Conservation (phyloP, 2,888 invertebrate species). For the Macroteleia sp. region DNA sequence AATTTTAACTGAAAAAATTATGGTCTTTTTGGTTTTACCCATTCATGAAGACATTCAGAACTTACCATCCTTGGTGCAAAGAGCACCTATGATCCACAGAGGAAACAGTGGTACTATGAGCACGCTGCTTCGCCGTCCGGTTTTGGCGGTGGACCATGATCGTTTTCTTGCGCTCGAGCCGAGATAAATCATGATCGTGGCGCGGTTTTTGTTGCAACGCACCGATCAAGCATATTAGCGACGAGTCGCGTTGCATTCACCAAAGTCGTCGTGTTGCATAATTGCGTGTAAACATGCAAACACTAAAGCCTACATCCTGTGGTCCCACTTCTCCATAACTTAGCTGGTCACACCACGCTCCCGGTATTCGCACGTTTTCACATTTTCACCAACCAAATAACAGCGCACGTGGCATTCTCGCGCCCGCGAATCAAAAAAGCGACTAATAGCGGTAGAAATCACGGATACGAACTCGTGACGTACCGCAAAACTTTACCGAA, state of each 20-base stretch:
- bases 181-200: conserved; percentile 79
- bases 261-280: conserved; percentile 20
- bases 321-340: conserved; percentile 27
- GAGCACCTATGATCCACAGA: conserved; percentile 80
- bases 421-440: conserved; percentile 15
- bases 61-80: conserved; percentile 82
- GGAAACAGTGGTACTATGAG: conserved; percentile 77
- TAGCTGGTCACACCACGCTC: not conserved
- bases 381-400: conserved; percentile 34
- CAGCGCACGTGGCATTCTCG: conserved; percentile 57
- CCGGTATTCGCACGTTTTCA: not conserved
- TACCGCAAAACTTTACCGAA: conserved; percentile 20
- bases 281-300: conserved; percentile 5
- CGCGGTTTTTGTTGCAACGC: conserved; percentile 64
- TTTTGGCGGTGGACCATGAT: conserved; percentile 57
- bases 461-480: conserved; percentile 13
- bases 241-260: conserved; percentile 37
- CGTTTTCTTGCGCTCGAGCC: conserved; percentile 70
- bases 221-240: conserved; percentile 60
- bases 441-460: not conserved
- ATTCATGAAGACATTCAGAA: conserved; percentile 26
- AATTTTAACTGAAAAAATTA: too few species aligned
- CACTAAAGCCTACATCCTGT: conserved; percentile 20
- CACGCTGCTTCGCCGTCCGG: conserved; percentile 68
- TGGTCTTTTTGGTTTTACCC: too few species aligned